These are phyloP conservation scores for Hiodon tergisus DNA, from an alignment of 2,113 vertebrate genomes.

Conservation along the genomic window DNA sequence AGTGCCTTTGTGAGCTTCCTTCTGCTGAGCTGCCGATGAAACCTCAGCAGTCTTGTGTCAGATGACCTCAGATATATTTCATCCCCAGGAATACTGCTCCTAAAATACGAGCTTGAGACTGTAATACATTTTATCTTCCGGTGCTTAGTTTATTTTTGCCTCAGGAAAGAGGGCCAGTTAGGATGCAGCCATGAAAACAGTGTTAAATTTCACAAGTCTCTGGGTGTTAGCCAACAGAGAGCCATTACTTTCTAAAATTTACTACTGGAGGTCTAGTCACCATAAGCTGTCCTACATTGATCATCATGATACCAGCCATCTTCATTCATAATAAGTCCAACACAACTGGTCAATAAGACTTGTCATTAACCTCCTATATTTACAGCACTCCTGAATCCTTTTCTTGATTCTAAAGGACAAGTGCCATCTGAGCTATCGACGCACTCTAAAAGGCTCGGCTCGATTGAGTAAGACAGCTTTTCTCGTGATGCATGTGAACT, in stretches of 20 bases:
- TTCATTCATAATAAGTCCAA: neutral
- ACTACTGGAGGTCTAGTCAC: neutral
- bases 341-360: neutral
- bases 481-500: constrained; percentile 36
- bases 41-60: neutral
- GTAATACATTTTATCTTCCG: neutral
- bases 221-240: neutral
- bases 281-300: neutral
- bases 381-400: constrained; percentile 11
- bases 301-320: no score
- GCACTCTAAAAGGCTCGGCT: constrained; percentile 27
- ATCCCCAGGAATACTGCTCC: constrained; percentile 4
- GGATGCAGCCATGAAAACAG: neutral
- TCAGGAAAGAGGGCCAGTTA: neutral
- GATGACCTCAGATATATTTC: neutral
- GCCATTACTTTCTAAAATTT: neutral
- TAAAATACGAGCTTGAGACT: neutral
- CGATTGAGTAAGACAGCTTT: neutral
- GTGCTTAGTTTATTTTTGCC: constrained; percentile 1
- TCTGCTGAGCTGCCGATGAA: neutral
- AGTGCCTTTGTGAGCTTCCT: neutral
- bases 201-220: neutral
- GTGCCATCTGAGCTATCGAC: constrained; percentile 27
- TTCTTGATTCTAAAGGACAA: constrained; percentile 7
- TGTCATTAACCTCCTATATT: neutral